A percentile compares a stretch with the other conserved stretches of the same genome.
Conservation (phyloP, 2,113 vertebrate species). For the Anhinga anhinga region DNA sequence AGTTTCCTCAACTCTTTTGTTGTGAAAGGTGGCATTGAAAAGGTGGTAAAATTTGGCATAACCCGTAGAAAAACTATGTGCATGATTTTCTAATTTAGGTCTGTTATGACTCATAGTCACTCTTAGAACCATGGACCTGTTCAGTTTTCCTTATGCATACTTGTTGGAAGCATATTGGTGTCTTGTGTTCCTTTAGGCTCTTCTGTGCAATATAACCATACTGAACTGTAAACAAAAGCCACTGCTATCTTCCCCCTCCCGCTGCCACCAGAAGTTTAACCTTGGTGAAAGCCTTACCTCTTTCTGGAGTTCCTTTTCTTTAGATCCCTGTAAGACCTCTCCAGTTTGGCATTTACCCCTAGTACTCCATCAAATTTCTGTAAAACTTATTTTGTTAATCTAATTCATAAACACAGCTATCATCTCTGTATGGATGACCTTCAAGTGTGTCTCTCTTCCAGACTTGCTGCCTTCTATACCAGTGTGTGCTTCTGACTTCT, state of each 20-base stretch:
- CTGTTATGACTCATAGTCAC: neutral
- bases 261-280: neutral
- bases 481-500: neutral
- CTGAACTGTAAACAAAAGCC: neutral
- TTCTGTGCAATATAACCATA: neutral
- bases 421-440: neutral
- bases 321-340: neutral
- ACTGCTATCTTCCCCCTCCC: too few relatives aligned
- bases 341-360: neutral
- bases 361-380: neutral
- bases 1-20: neutral
- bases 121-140: neutral
- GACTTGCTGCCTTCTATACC: neutral
- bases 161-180: neutral
- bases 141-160: neutral
- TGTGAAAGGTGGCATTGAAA: neutral
- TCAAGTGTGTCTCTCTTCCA: neutral
- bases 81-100: neutral
- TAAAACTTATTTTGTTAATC: neutral
- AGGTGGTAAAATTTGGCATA: neutral
- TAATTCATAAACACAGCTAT: neutral
- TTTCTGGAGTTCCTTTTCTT: neutral
- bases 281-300: neutral
- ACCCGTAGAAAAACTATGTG: neutral
- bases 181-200: neutral